phyloP scores from a whole-genome alignment of 2,888 invertebrate genomes.

The Dasypogon diadema region DNA sequence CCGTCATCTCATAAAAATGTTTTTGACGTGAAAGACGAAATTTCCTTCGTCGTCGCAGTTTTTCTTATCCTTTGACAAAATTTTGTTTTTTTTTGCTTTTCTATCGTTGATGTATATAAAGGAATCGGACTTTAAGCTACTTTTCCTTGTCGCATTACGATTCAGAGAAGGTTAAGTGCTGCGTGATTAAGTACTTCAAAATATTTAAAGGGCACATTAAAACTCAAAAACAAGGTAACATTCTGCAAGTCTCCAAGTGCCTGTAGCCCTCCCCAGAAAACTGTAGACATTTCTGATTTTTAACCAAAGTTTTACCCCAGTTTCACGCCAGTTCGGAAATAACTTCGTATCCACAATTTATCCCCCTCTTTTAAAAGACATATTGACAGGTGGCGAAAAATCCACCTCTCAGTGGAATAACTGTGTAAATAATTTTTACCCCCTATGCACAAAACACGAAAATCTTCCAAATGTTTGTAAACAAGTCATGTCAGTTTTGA shows the following conservation, averaged over 20 bases:
- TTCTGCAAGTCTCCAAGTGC: background rate
- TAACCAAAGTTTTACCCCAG: background rate
- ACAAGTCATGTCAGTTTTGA: slow-evolving; percentile 40
- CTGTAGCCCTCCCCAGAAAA: background rate
- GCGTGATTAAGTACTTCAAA: too few relatives aligned
- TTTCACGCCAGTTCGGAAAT: too few relatives aligned
- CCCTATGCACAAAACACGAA: slow-evolving; percentile 1
- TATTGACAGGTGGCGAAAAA: slow-evolving; percentile 24
- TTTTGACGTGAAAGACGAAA: slow-evolving; percentile 57
- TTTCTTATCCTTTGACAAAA: slow-evolving; percentile 27
- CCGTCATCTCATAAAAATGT: slow-evolving; percentile 57
- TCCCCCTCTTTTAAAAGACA: background rate
- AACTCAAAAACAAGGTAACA: background rate
- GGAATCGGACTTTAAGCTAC: too few relatives aligned
- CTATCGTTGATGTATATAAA: too few relatives aligned
- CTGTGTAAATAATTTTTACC: background rate
- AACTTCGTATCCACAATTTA: background rate
- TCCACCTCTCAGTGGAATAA: slow-evolving; percentile 26
- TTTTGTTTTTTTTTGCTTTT: background rate
- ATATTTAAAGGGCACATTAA: too few relatives aligned
- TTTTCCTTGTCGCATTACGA: too few relatives aligned
- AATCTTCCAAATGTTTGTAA: slow-evolving; percentile 45
- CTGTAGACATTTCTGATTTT: background rate
- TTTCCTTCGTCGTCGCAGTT: slow-evolving; percentile 49
- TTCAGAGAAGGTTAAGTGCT: too few relatives aligned